These are phyloP conservation scores for Pheucticus melanocephalus DNA, from an alignment of 2,113 vertebrate species.

Conservation along the genomic window DNA sequence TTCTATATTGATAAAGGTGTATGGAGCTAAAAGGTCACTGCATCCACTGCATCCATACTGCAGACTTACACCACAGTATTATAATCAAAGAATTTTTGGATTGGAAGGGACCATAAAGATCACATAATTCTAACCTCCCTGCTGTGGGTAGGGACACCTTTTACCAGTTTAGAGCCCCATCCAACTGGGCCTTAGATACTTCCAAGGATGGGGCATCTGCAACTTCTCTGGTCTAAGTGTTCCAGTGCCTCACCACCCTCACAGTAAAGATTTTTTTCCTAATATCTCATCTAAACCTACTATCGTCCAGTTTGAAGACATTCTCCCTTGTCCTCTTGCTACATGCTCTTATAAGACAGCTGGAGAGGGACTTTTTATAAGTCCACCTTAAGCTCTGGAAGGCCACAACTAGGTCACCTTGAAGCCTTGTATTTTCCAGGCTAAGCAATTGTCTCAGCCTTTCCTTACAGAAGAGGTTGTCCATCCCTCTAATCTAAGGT, in stretches of 20 bases:
- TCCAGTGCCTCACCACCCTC: not conserved
- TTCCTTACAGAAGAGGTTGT: not conserved
- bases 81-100: not conserved
- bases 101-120: not conserved
- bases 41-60: too few species aligned
- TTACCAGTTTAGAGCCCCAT: not conserved
- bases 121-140: not conserved
- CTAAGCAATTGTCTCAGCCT: not conserved
- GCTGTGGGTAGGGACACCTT: not conserved
- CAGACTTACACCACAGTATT: not conserved
- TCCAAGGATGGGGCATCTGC: not conserved
- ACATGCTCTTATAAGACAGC: not conserved
- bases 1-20: not conserved
- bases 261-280: not conserved
- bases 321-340: not conserved
- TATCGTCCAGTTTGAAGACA: not conserved
- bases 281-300: not conserved
- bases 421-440: not conserved
- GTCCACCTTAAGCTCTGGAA: not conserved
- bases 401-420: not conserved
- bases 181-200: not conserved
- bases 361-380: too few species aligned
- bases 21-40: not conserved
- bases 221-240: not conserved
- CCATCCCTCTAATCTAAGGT: not conserved